Evolutionary conservation across 2,888 invertebrate species (phyloP), one percentile per base, ranked within the genome.

Genomic region (Tuta absoluta): DNA sequence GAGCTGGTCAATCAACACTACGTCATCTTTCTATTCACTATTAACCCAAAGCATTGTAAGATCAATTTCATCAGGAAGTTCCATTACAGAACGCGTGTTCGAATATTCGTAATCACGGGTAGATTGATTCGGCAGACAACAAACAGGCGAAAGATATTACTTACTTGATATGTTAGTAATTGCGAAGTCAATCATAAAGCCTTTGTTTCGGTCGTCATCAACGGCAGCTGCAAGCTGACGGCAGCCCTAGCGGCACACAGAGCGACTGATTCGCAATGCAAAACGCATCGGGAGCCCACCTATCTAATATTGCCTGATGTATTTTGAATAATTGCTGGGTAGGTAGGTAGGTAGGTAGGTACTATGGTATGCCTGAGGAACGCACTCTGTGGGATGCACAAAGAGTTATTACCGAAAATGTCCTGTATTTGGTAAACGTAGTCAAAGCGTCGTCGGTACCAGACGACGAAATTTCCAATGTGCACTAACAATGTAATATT

Each of bases 281-380:
- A 89, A 90, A 90, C 87, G 89, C 86, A 85, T 86, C 84, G 84
- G 80, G 80, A 83, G 80, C 82, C 81, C 84, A 86, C 87, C 87
- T 89, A 90, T 90, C 89, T 91, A 91, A 91, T 89, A 90, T 87
- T 85, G 88, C 82, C 81, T 82, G 85, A 87, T 89, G 90, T 89
- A 89, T 90, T 91, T 89, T 90, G 91, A 90, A 91, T 91, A 90
- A 90, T 91, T 91, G 88, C 85, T 80, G 82, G 75, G 80, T 33
- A 33, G 33, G 33, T 33, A 33, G 33, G 33, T 8, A 33, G 75
- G 80, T 33, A 33, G 33, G 33, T 33, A 33, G 33, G 33, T 8
- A 33, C 28, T 33, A 33, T 33, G 8, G 33, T 77, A 81, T 71
- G 78, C 79, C 78, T 79, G 70, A 70, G 77, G 64, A 76, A 79